Base-by-base conservation (phyloP, 2,888 invertebrate species). In the Spialia ferax region DNA sequence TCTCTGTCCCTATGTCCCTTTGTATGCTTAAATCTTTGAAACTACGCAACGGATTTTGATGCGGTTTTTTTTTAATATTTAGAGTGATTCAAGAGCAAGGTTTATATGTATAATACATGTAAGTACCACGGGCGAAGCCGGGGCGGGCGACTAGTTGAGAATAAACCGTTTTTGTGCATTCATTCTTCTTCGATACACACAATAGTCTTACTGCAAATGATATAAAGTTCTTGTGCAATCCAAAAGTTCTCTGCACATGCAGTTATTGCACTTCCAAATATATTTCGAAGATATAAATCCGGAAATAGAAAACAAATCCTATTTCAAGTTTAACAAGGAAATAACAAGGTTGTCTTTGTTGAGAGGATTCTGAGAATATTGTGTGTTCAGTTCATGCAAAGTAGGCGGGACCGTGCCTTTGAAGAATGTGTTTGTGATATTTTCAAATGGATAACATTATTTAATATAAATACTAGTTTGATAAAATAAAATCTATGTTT, bases 331-430 rank as follows among this genome's bases (percentile, higher is more conserved):
- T 65, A 65, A 65, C 59, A 50, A 66, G 26, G 59, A 45, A 29
- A 66, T 60, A 60, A 66, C 65, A 38, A 18, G 65, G 20, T 35
- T 42, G 42, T 59, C 65, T 66, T 59, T 65, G n/a, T n/a, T n/a
- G n/a, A n/a, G n/a, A n/a, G n/a, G n/a, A n/a, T n/a, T n/a, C n/a
- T n/a, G 59, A 59, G 63, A 66, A 20, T 60, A n/a, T 26, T 42
- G 35, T 50, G 56, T 56, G 48, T 48, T 42, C 32, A 26, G 35
- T 52, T 52, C 62, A 20, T 38, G 38, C 13, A 54, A 11, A 29
- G 15, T 48, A 23, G 2, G 42, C 20, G 52, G 57, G 18, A 42
- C 42, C 29, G 52, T 13, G 13, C 18, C 52, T 60, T 66, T 52
- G 59, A 22, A 22, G n/a, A 55, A 15, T 52, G 13, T 50, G 29